These are phyloP conservation scores for Lasioglossum figueresi DNA, from an alignment of 2,888 invertebrate species.

Conservation along the genomic window DNA sequence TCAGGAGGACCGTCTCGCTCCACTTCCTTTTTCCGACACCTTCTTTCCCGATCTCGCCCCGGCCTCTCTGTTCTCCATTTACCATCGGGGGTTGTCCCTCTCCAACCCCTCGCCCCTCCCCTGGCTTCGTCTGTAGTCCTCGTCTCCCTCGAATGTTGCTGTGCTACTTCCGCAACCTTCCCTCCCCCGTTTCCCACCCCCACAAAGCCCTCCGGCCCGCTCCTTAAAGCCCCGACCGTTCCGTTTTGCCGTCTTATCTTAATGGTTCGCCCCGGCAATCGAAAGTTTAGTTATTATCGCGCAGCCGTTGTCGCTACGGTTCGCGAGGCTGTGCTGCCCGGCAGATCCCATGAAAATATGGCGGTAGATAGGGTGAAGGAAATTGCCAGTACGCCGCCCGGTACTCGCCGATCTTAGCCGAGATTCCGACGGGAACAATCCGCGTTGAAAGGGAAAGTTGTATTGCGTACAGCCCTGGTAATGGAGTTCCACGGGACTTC, in stretches of 20 bases:
- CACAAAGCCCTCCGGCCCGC: not conserved
- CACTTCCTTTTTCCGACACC: conserved; percentile 55
- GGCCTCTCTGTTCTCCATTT: conserved; percentile 18
- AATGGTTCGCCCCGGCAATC: conserved; percentile 75
- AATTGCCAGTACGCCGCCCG: conserved; percentile 62
- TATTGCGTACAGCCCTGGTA: conserved; percentile 23
- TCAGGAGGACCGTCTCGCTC: conserved; percentile 46
- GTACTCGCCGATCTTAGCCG: conserved; percentile 27
- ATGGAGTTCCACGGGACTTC: conserved; percentile 17
- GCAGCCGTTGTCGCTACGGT: conserved; percentile 69
- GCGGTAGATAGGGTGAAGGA: conserved; percentile 64
- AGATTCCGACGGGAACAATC: conserved; percentile 30
- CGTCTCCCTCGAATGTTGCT: conserved; percentile 1
- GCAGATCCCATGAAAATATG: conserved; percentile 66
- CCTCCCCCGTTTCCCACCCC: not conserved
- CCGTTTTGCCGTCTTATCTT: conserved; percentile 73
- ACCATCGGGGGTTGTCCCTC: not conserved
- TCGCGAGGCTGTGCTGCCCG: conserved; percentile 51
- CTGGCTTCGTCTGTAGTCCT: not conserved
- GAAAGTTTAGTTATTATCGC: conserved; percentile 79
- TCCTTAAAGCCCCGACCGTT: conserved; percentile 33
- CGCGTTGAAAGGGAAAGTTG: conserved; percentile 52
- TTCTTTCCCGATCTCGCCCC: conserved; percentile 17
- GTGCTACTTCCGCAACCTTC: not conserved
- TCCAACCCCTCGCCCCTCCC: not conserved